phyloP scores from a whole-genome alignment of 2,113 vertebrate genomes.

The Montifringilla adamsi region DNA sequence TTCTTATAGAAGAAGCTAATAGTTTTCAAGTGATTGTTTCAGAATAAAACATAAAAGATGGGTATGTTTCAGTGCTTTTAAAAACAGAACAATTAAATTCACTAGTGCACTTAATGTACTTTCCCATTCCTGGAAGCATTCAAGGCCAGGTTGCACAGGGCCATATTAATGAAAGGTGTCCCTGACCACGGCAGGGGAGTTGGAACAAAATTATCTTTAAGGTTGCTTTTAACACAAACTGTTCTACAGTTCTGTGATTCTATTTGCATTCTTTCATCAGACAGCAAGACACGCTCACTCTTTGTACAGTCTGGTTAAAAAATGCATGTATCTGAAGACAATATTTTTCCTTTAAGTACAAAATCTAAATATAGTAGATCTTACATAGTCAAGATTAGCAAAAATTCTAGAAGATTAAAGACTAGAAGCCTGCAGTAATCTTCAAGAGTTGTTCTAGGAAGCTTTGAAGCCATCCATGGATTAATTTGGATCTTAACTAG shows the following conservation, averaged over 20 bases:
- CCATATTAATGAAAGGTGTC: background rate
- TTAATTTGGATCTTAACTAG: constrained; percentile 22
- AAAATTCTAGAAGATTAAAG: background rate
- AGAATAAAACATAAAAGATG: background rate
- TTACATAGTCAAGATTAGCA: background rate
- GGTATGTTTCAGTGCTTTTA: background rate
- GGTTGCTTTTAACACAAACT: background rate
- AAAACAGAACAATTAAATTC: background rate
- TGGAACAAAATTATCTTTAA: background rate
- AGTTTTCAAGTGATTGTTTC: background rate
- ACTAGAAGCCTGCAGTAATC: background rate
- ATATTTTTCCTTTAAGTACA: background rate
- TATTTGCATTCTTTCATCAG: background rate
- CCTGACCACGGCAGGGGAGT: background rate
- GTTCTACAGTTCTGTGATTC: background rate
- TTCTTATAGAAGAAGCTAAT: background rate
- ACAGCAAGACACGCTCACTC: background rate
- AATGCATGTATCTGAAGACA: background rate
- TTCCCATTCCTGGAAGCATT: background rate
- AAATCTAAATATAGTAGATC: background rate
- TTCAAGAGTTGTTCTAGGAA: background rate
- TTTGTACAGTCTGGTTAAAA: background rate
- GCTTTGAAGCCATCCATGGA: background rate
- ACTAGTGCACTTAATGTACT: background rate
- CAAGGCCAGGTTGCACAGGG: background rate